Base-by-base conservation (phyloP, 2,113 vertebrate genomes). In the Anseranas semipalmata region DNA sequence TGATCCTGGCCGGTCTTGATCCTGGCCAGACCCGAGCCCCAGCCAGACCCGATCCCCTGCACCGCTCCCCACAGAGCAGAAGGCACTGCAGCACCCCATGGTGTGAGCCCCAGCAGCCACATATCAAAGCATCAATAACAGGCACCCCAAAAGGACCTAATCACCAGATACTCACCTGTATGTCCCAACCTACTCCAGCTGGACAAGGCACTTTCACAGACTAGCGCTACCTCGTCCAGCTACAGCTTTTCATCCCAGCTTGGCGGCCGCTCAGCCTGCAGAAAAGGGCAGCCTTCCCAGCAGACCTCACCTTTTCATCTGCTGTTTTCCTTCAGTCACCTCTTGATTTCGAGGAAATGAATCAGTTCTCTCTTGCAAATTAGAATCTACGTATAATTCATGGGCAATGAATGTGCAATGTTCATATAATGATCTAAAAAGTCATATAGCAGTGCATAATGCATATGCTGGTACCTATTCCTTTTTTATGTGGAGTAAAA, bases 371-470 rank as follows among this genome's bases (percentile, higher is more conserved):
- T 84, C 87, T 53, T 87, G 78, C 48, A 91, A 82, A 74, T 56
- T 46, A 79, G 41, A 78, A 87, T 33, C 60, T 48, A 25, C 24
- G 0, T 66, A 33, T 84, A 89, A 92, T 89, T 82, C 80, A 73
- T 46, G 77, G 86, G 19, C 84, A 95, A 32, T 76, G 92, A 85
- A 92, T 66, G 77, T 76, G 74, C 89, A 92, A 8, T 43, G 84
- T 79, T 85, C 80, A 39, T 89, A 76, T 62, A 87, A 87, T 59
- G 84, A 82, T 60, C 94, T 79, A 32, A 89, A 87, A 87, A 92
- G 68, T 80, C 92, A 96, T 88, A 85, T 87, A 73, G 86, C 86
- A 91, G 90, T 73, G 89, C 70, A 66, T 76, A 91, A 70, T 87
- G 85, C 79, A 63, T 28, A 53, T 92, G 80, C 70, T 92, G 89